A percentile compares a stretch with the other conserved stretches of the same genome.
Evolutionary conservation across 2,113 vertebrate species (phyloP).

Genomic region (Danionella cerebrum): DNA sequence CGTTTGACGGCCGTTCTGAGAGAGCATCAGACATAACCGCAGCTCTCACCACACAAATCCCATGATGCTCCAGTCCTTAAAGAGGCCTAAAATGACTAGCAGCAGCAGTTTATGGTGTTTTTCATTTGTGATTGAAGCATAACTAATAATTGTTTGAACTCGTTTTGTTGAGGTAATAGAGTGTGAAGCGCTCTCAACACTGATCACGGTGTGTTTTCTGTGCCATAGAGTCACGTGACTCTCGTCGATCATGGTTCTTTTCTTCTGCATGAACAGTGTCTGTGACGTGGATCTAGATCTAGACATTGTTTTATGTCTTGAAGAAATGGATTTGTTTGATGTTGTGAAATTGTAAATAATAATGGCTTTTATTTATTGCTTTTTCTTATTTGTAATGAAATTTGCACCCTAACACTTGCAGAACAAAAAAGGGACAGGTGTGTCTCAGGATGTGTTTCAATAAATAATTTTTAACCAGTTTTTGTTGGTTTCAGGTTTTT

Average conservation of each 20-base stretch:
- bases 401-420: slow-evolving; percentile 51
- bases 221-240: slow-evolving; percentile 21
- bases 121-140: no score
- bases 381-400: slow-evolving; percentile 51
- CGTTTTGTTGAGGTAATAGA: no score
- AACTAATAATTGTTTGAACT: no score
- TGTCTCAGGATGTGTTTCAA: slow-evolving; percentile 49
- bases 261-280: slow-evolving; percentile 10
- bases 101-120: no score
- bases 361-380: slow-evolving; percentile 56
- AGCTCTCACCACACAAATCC: no score
- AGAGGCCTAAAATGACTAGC: no score
- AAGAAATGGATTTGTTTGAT: slow-evolving; percentile 28
- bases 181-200: slow-evolving; percentile 23
- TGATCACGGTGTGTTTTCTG: slow-evolving; percentile 7
- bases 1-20: no score
- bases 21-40: no score
- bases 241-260: neutral
- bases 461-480: slow-evolving; percentile 57
- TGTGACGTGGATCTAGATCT: slow-evolving; percentile 10
- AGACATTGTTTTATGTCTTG: slow-evolving; percentile 13
- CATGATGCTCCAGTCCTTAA: neutral
- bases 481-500: no score
- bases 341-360: slow-evolving; percentile 57
- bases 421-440: slow-evolving; percentile 60